These are phyloP conservation scores for Spizaetus ornatus DNA, from an alignment of 2,113 vertebrate genomes.

Conservation along the genomic window DNA sequence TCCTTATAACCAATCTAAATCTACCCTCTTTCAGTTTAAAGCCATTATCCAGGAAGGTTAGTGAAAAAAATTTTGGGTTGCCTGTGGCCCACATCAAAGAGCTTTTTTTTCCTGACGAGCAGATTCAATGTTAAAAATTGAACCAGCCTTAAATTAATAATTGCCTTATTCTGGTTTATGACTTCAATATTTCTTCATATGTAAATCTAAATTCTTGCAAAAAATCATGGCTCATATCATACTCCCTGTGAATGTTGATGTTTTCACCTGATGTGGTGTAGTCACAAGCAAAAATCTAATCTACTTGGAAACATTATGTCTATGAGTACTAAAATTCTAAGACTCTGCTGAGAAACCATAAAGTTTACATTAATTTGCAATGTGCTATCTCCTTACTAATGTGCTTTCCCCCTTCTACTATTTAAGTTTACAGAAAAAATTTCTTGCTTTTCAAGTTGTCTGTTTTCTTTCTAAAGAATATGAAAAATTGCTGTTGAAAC, in stretches of 20 bases:
- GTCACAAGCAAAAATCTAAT: background rate
- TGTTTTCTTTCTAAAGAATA: background rate
- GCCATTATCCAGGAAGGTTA: background rate
- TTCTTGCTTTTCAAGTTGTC: background rate
- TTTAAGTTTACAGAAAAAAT: background rate
- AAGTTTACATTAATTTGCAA: background rate
- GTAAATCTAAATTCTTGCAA: background rate
- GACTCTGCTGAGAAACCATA: background rate
- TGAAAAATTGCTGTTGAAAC: background rate
- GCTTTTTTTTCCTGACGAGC: background rate
- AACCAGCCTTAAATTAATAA: background rate
- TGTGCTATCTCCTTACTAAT: background rate
- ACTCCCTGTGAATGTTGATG: background rate
- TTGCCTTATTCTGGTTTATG: background rate
- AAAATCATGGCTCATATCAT: background rate
- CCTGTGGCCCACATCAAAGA: background rate
- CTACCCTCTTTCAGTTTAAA: background rate
- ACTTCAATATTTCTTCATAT: background rate
- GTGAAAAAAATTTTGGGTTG: background rate
- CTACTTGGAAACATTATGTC: background rate
- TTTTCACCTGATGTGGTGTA: background rate
- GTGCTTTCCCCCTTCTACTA: background rate
- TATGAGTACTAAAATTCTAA: background rate
- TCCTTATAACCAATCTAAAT: background rate
- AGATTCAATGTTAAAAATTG: constrained; percentile 5